Evolutionary conservation across 2,113 vertebrate species (phyloP).

Genomic region (Lepisosteus osseus): DNA sequence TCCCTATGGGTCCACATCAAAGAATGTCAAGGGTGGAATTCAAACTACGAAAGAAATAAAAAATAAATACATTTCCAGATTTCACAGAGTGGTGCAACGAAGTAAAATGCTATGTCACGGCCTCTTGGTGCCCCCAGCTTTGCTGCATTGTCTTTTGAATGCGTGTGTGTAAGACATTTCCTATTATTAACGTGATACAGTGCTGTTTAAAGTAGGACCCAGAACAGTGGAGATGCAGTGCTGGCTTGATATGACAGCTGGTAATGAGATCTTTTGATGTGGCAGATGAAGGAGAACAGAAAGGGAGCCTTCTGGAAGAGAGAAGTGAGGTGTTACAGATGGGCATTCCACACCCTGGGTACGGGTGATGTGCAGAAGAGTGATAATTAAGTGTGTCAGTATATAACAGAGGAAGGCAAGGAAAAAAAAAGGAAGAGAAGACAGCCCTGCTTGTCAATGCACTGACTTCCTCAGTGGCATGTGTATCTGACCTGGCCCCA

Average conservation of each 20-base stretch:
- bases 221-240: slow-evolving; percentile 55
- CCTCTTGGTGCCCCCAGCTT: too few relatives aligned
- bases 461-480: background rate
- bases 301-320: background rate
- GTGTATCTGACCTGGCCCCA: background rate
- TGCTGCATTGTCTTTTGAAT: slow-evolving; percentile 42
- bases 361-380: background rate
- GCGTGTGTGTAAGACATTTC: slow-evolving; percentile 52
- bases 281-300: slow-evolving; percentile 53
- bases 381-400: slow-evolving; percentile 6
- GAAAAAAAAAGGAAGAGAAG: background rate
- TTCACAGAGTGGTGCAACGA: too few relatives aligned
- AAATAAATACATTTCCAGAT: slow-evolving; percentile 59
- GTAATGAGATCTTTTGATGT: slow-evolving; percentile 74
- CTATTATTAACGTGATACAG: slow-evolving; percentile 58
- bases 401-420: background rate
- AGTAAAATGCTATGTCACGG: too few relatives aligned
- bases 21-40: slow-evolving; percentile 57
- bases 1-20: slow-evolving; percentile 53
- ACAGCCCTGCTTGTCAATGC: background rate
- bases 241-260: slow-evolving; percentile 52
- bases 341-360: background rate
- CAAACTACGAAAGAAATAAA: slow-evolving; percentile 69
- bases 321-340: background rate
- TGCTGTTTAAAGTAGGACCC: slow-evolving; percentile 60